Evolutionary conservation across 2,113 vertebrate species (phyloP).

Genomic region (Sialia sialis): DNA sequence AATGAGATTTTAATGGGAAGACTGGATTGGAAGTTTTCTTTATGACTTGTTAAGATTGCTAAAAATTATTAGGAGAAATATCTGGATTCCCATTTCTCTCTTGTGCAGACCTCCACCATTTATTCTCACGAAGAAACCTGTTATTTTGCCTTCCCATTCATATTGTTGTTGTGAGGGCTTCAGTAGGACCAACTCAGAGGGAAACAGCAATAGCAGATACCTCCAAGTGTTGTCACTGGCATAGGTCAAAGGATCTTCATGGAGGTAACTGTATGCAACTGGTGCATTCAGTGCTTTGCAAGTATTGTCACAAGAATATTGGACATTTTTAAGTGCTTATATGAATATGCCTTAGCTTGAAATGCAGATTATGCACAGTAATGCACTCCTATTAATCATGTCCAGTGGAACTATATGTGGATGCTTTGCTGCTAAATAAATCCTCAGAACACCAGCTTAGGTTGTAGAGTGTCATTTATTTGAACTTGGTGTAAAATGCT

Average conservation of each 20-base stretch:
- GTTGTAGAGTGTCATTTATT: not conserved
- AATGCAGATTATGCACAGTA: not conserved
- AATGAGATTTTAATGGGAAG: not conserved
- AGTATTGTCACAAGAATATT: not conserved
- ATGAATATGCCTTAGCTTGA: not conserved
- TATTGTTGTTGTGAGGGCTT: not conserved
- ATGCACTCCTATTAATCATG: not conserved
- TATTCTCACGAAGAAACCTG: not conserved
- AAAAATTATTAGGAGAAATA: not conserved
- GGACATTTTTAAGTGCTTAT: not conserved
- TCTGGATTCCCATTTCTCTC: not conserved
- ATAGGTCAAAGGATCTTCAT: not conserved
- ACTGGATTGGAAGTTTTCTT: not conserved
- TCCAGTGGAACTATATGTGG: not conserved
- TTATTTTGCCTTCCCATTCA: not conserved
- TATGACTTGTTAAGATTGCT: not conserved
- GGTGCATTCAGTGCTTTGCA: not conserved
- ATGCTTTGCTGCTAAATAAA: not conserved
- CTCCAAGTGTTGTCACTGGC: not conserved
- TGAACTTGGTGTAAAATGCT: not conserved
- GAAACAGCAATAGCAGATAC: not conserved
- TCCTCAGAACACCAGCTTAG: not conserved
- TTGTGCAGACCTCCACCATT: not conserved
- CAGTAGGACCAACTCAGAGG: accelerated
- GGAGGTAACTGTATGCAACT: not conserved